Percentiles rank a stretch among this genome's conserved stretches.
phyloP scores from a whole-genome alignment of 2,797 vertebrate species.

The Merluccius polli region DNA sequence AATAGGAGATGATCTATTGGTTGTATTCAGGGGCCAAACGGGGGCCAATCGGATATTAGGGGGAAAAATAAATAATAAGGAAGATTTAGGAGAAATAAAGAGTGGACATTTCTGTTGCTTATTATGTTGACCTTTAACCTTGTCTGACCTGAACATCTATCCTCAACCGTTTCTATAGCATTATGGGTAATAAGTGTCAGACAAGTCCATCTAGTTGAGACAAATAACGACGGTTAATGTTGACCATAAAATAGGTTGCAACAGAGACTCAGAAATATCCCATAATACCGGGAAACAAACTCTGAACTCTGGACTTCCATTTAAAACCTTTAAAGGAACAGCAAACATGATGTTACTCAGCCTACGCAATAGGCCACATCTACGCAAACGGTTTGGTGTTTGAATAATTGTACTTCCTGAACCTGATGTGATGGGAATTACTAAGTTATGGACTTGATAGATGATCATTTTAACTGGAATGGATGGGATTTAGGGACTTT shows the following conservation, averaged over 20 bases:
- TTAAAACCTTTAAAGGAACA: neutral
- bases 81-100: neutral
- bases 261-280: neutral
- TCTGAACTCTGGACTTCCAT: neutral
- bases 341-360: neutral
- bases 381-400: neutral
- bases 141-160: too few relatives aligned
- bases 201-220: neutral
- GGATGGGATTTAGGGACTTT: neutral
- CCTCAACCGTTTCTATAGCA: neutral
- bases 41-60: too few relatives aligned
- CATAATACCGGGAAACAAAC: neutral
- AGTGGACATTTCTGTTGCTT: neutral
- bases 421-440: neutral
- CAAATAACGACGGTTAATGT: neutral
- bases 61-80: too few relatives aligned
- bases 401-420: neutral
- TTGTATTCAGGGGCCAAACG: neutral
- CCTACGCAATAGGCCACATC: neutral
- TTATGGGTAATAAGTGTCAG: neutral
- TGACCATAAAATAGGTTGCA: neutral
- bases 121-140: neutral
- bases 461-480: neutral
- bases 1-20: neutral
- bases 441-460: neutral